Evolutionary conservation across 1,140 invertebrate species (phyloP), one percentile per base, ranked within the genome.

Genomic region (Neoseiulus cucumeris): DNA sequence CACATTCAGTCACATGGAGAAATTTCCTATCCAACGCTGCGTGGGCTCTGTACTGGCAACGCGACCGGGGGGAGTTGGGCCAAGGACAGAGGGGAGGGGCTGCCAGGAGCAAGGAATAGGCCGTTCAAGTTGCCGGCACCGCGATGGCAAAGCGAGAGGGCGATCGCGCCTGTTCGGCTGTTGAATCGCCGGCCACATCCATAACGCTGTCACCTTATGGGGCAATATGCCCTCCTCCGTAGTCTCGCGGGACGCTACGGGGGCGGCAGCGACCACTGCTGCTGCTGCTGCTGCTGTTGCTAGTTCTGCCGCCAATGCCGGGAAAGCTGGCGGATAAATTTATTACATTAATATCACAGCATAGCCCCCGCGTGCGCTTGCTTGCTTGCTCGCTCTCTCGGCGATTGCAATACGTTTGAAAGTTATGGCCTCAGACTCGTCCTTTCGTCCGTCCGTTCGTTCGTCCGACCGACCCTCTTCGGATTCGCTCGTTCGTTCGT

Each of bases 171-270:
- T 47, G 51, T 14, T 59, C 14, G 51, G 33, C 33, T 39, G 33
- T 9, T 6, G 33, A 39, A 39, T 39, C 33, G 33, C 9, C 22
- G 51, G 51, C 51, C 51, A 59, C 51, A 59, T 59, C 51, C 51
- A 59, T 59, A 59, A 59, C 51, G 33, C 25, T 59, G 51, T 59
- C 51, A 59, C 51, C 51, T 59, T 33, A 59, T 59, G 51, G 25
- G 25, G 22, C 51, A 25, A 59, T 59, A 59, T 59, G 51, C 51
- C 51, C 51, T 33, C 33, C 17, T 9, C 22, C 2, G 22, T 25
- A 29, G 14, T 14, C 22, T 17, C 51, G 33, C 14, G 14, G 45
- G 17, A 47, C 45, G 28, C 45, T 39, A 4, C 4, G 9, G 33
- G 33, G 33, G 33, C 33, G 33, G 33, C 33, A 39, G 33, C 33